Base-by-base conservation (phyloP, 2,888 invertebrate genomes). In the Lepidocyrtoides sp. region DNA sequence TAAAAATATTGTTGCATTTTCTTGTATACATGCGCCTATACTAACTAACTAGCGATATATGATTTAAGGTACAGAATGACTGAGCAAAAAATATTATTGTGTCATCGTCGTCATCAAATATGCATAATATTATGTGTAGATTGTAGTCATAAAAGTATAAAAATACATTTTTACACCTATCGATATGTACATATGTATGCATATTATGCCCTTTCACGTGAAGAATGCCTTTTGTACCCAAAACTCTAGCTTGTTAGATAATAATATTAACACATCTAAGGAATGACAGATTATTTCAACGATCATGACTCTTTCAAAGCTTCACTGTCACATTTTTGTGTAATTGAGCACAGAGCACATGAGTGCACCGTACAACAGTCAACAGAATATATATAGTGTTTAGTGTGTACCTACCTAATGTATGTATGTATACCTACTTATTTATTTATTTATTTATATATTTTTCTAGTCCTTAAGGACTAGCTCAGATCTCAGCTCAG, bases 221-320 rank as follows among this genome's bases (percentile, higher is more conserved):
- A 26, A 60, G 26, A 66, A 14, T 10, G 2, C 12, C 32, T n/a
- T 66, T 29, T 32, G 20, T 57, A 66, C n/a, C 3, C 29, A 63
- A n/a, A 32, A 66, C 20, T 32, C 66, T 57, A 26, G 75, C 20
- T 48, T 72, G 69, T 84, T 69, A 72, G 60, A 63, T 75, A 87
- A 87, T 87, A 57, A 32, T 44, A n/a, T 60, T 32, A 17, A 41
- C 57, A 87, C 44, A 51, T 32, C 10, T 63, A 63, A 29, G 14
- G 17, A 85, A 32, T 26, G 75, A 57, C 54, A 72, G 77, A 77
- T 87, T 75, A 75, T 86, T 86, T 63, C 32, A 14, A n/a, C 32
- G 87, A 77, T 87, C 87, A 87, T 87, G 87, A 87, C 77, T 86
- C 60, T 86, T 48, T 63, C 44, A 44, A n/a, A 86, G 32, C 57